Percentiles rank a stretch among this genome's conserved stretches.
Conservation (phyloP, 2,797 vertebrate genomes). For the Onychomys arenicola region DNA sequence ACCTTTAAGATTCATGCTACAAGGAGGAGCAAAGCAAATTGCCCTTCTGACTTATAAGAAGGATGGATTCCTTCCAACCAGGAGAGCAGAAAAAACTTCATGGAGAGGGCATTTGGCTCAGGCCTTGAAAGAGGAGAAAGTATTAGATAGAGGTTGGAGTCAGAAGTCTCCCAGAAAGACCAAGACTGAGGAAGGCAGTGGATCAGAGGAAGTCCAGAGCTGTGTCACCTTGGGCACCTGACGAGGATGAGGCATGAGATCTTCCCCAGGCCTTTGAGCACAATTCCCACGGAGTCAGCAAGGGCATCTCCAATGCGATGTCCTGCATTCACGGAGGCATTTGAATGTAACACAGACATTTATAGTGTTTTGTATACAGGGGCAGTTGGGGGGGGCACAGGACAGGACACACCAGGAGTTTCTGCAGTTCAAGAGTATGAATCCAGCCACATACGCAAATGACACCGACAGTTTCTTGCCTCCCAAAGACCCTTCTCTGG, state of each 20-base stretch:
- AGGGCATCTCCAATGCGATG: not conserved
- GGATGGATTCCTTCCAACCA: not conserved
- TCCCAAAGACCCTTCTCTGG: not conserved
- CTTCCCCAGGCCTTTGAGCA: not conserved
- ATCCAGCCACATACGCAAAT: not conserved
- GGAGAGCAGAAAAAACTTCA: not conserved
- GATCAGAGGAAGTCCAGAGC: not conserved
- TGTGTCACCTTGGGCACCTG: not conserved
- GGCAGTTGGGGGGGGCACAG: not conserved
- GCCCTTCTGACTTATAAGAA: not conserved
- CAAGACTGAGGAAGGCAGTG: not conserved
- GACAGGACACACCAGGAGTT: not conserved
- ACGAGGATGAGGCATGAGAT: not conserved
- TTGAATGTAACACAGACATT: too few species aligned
- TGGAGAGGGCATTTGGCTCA: not conserved
- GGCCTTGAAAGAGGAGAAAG: conserved; percentile 4
- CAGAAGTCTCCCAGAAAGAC: not conserved
- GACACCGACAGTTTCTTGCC: not conserved
- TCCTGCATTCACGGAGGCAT: not conserved
- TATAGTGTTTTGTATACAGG: not conserved
- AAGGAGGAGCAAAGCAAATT: not conserved
- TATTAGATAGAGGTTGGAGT: not conserved
- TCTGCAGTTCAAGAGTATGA: not conserved
- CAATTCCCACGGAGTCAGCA: not conserved
- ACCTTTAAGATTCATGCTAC: too few species aligned